These are phyloP conservation scores for Aricia agestis DNA, from an alignment of 1,140 invertebrate species.

Conservation along the genomic window DNA sequence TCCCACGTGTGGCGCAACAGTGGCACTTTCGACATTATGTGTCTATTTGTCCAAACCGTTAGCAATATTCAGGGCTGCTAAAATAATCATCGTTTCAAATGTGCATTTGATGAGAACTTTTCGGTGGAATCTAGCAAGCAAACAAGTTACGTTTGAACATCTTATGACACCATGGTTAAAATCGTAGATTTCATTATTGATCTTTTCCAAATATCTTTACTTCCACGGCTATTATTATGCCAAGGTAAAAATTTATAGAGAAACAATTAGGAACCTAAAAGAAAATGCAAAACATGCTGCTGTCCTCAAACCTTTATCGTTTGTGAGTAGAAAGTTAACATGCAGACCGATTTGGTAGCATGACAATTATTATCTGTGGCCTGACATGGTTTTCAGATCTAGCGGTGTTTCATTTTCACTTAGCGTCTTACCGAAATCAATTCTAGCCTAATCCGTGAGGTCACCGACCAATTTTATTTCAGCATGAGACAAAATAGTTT, in stretches of 20 bases:
- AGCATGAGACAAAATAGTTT: constrained; percentile 19
- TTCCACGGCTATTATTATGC: too few species aligned
- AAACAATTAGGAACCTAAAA: neutral
- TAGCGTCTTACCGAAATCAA: constrained; percentile 21
- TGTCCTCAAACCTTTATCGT: neutral
- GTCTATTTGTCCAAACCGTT: constrained; percentile 60
- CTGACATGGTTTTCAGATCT: constrained; percentile 46
- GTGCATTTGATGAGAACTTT: neutral
- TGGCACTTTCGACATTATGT: constrained; percentile 58
- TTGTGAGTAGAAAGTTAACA: neutral
- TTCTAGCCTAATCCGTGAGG: constrained; percentile 26
- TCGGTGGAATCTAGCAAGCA: neutral
- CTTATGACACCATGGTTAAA: neutral
- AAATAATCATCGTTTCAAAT: constrained; percentile 3
- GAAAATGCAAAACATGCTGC: neutral
- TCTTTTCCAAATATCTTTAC: too few species aligned
- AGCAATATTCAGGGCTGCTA: constrained; percentile 39
- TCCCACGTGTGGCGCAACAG: constrained; percentile 70
- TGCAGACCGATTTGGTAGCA: constrained; percentile 4
- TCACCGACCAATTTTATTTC: constrained; percentile 23
- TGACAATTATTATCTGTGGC: constrained; percentile 29
- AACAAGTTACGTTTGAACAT: neutral
- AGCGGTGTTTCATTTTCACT: constrained; percentile 52
- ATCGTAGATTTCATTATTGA: neutral
- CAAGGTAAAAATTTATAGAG: neutral